Percentiles rank a stretch among this genome's conserved stretches.
phyloP scores from a whole-genome alignment of 2,888 invertebrate species.

The Crematogaster levior region DNA sequence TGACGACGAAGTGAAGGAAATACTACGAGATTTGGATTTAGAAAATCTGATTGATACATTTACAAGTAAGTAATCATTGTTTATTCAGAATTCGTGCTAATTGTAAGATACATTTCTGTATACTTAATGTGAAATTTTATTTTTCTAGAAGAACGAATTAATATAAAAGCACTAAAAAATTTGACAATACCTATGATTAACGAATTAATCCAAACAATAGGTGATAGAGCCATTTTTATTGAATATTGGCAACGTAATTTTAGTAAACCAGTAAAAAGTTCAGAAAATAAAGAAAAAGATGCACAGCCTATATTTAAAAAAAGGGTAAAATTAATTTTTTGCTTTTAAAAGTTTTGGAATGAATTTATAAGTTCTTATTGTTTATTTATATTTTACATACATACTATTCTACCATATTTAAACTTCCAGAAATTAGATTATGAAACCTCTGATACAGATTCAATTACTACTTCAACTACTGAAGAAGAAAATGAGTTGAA shows the following conservation, averaged over 20 bases:
- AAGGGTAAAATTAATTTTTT: neutral
- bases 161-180: neutral
- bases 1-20: neutral
- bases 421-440: too few species aligned
- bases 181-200: neutral
- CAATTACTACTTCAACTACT: too few species aligned
- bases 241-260: slow-evolving; percentile 5
- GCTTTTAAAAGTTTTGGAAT: neutral
- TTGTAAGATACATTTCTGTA: neutral
- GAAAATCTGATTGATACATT: slow-evolving; percentile 8
- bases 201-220: neutral
- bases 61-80: neutral
- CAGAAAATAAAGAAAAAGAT: neutral
- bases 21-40: neutral
- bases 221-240: slow-evolving; percentile 1
- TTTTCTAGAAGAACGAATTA: neutral
- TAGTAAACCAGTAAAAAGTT: neutral
- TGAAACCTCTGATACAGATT: too few species aligned
- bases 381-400: neutral
- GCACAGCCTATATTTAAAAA: neutral
- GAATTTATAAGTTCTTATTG: neutral
- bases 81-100: neutral
- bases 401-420: too few species aligned
- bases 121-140: neutral
- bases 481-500: too few species aligned